Conservation (phyloP, 2,113 vertebrate genomes). For the Pedetes capensis region DNA sequence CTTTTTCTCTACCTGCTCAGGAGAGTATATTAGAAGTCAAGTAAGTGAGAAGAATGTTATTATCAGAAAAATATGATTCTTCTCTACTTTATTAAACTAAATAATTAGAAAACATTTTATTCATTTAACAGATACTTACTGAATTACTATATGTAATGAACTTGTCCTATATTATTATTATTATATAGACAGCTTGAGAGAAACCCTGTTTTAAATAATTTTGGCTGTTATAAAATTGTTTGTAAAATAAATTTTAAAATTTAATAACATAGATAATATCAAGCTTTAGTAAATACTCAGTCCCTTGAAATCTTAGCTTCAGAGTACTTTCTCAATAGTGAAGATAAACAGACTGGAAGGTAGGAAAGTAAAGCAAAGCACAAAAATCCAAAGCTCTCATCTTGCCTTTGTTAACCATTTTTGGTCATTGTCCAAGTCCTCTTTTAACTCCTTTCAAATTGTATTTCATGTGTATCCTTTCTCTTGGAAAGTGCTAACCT, state of each 20-base stretch:
- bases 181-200: background rate
- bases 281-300: background rate
- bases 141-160: background rate
- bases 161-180: background rate
- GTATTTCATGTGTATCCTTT: background rate
- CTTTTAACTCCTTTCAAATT: background rate
- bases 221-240: background rate
- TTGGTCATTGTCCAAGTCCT: background rate
- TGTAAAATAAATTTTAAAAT: background rate
- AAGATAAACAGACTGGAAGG: background rate
- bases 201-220: background rate
- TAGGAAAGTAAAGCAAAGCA: background rate
- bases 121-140: background rate
- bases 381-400: background rate
- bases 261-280: background rate
- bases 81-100: background rate
- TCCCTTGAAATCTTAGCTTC: background rate
- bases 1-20: background rate
- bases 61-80: conserved; percentile 5
- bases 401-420: background rate
- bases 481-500: background rate
- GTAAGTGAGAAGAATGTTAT: background rate
- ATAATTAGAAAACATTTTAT: background rate
- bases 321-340: background rate
- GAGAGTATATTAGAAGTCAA: background rate